Evolutionary conservation across 2,888 invertebrate species (phyloP), one percentile per base, ranked within the genome.

Genomic region (Microctonus hyperodae): DNA sequence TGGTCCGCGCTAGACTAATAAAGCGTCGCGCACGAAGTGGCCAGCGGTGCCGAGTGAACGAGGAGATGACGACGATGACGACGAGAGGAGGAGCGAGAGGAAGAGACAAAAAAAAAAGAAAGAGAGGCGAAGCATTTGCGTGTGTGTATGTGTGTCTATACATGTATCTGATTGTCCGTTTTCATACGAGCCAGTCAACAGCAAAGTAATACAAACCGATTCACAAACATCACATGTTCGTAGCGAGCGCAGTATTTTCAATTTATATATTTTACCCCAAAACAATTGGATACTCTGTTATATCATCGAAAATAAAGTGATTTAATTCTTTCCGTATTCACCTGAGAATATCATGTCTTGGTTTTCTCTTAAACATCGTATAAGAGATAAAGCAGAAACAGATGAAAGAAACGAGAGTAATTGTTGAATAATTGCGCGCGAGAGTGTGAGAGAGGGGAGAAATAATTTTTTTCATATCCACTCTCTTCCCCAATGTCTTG

Each of bases 1-100:
- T 81, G 81, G 80, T 79, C 78, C 80, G 80, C 80, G 81, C 78
- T 78, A 79, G 81, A 81, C 81, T 81, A 81, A 81, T 81, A 81
- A 81, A 81, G 81, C 80, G 80, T 75, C 76, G 80, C 80, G 80
- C 79, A 80, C 80, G 76, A 81, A 80, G 77, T 76, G 76, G 77
- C 69, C 71, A 67, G 63, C 64, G 62, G 63, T 71, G 67, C 69
- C 68, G 71, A 70, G 71, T 73, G 68, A 71, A 67, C 68, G 71
- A 69, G 68, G 67, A 65, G 62, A 63, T 72, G 75, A 78, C 78
- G 73, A 76, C 75, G 76, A 76, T 72, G 75, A 75, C 75, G 70
- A 72, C 75, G 78, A 71, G 70, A 70, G 65, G 62, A 63, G 64
- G 60, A 65, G 64, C 65, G 68, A 61, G 57, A 63, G 57, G 64